phyloP scores from a whole-genome alignment of 2,888 invertebrate species.

The Stomorhina lunata region DNA sequence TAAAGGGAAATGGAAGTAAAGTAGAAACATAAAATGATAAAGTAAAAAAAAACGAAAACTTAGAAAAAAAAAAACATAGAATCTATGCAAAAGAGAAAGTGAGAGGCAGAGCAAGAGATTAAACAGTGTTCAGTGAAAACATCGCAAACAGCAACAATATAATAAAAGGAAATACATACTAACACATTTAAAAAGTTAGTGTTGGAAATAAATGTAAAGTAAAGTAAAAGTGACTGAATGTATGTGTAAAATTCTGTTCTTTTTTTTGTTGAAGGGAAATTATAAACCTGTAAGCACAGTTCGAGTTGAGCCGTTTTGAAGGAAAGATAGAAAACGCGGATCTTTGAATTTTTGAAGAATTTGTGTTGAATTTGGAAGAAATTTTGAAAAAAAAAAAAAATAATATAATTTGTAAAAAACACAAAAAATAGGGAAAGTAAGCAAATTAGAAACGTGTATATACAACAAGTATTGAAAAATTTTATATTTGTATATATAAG shows the following conservation, averaged over 20 bases:
- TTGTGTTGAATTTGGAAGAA: constrained; percentile 1
- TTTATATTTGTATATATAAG: neutral
- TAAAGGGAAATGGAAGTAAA: neutral
- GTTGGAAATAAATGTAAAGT: too few relatives aligned
- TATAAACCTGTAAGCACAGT: constrained; percentile 51
- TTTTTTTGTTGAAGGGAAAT: constrained; percentile 23
- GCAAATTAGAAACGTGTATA: neutral
- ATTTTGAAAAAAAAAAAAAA: neutral
- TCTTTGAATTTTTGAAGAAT: neutral
- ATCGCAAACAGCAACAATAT: constrained; percentile 23
- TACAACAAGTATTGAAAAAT: constrained; percentile 2
- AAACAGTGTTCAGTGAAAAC: constrained; percentile 5
- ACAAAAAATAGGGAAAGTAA: neutral
- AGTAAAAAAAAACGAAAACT: neutral
- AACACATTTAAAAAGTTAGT: too few relatives aligned
- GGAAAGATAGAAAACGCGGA: constrained; percentile 52
- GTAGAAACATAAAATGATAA: neutral
- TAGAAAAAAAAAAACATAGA: constrained; percentile 52
- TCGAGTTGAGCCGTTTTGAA: constrained; percentile 64
- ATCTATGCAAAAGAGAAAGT: constrained; percentile 37
- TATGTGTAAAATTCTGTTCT: constrained; percentile 17
- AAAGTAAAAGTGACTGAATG: constrained; percentile 31
- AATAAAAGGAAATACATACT: neutral
- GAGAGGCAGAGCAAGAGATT: neutral
- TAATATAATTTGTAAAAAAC: constrained; percentile 13